Base-by-base conservation (phyloP, 2,113 vertebrate species). In the Chionis minor region DNA sequence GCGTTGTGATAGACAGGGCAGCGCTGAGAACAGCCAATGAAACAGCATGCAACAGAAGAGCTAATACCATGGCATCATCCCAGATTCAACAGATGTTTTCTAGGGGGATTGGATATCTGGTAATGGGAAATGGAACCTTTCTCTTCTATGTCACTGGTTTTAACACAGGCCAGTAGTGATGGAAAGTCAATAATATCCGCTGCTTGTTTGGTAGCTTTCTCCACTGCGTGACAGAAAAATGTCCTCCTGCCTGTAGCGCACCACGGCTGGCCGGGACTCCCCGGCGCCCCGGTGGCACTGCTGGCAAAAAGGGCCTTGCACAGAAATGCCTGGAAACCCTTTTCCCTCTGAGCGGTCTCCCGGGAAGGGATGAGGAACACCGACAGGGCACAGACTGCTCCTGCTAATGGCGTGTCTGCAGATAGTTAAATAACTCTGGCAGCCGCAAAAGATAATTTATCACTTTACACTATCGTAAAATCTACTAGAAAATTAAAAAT, bases 71-170 rank as follows among this genome's bases (percentile, higher is more conserved):
- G 94, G 94, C 96, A 95, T 94, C 74, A 90, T 96, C 95, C 95
- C 97, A 97, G 94, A 94, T 95, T 97, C 94, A 96, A 91, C 93
- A 97, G 94, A 96, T 94, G 92, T 96, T 95, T 97, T 97, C 86
- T 96, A 97, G 95, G 88, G 93, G 90, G 96, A 97, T 79, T 97
- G 95, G 89, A 96, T 97, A 96, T 96, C 94, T 97, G 89, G 94
- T 96, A 96, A 95, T 93, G 88, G 92, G 96, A 96, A 97, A 94
- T 96, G 78, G 92, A 96, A 91, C 95, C 95, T 92, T 96, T 95
- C 88, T 95, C 88, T 96, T 93, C 75, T 90, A 27, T 97, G 92
- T 96, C 95, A 88, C 86, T 94, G 72, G 81, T 92, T 96, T 91
- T 96, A 96, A 91, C 63, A 51, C 55, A 90, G 83, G 84, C 94